phyloP scores from a whole-genome alignment of 2,888 invertebrate genomes.

The Drosophila vallismaia region DNA sequence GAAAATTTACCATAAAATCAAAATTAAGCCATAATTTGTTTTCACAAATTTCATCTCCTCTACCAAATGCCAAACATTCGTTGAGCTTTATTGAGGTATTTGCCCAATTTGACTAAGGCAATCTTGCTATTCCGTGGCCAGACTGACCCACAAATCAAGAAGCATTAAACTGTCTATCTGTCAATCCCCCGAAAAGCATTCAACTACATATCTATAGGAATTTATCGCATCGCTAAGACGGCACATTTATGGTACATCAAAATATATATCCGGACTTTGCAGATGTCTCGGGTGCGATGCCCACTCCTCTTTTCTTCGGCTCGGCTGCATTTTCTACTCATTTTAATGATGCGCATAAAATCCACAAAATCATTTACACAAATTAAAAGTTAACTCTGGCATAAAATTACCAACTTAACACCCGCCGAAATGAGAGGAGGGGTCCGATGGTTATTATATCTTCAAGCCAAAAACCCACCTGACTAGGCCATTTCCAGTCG shows the following conservation, averaged over 20 bases:
- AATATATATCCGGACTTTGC: slow-evolving; percentile 13
- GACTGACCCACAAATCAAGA: slow-evolving; percentile 69
- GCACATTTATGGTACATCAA: slow-evolving; percentile 50
- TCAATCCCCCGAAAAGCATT: slow-evolving; percentile 39
- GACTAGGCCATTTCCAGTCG: slow-evolving; percentile 30
- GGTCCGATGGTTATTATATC: slow-evolving; percentile 5
- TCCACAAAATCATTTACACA: slow-evolving; percentile 77
- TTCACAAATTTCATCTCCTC: slow-evolving; percentile 3
- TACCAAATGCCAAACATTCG: slow-evolving; percentile 28
- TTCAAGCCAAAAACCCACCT: slow-evolving; percentile 28
- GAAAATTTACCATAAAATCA: slow-evolving; percentile 6
- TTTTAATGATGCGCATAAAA: slow-evolving; percentile 75
- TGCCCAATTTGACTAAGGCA: slow-evolving; percentile 33
- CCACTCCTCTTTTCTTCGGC: background rate
- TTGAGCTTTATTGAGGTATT: slow-evolving; percentile 40
- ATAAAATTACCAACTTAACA: slow-evolving; percentile 82
- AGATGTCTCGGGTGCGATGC: slow-evolving; percentile 9
- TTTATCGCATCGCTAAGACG: slow-evolving; percentile 24
- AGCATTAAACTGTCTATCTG: slow-evolving; percentile 61
- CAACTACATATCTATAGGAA: slow-evolving; percentile 37
- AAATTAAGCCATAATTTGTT: slow-evolving; percentile 21
- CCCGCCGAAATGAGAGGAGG: slow-evolving; percentile 55
- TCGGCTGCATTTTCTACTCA: slow-evolving; percentile 25
- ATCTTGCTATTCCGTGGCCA: slow-evolving; percentile 17
- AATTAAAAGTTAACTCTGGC: slow-evolving; percentile 79